phyloP scores from a whole-genome alignment of 30 jellyfish, hydroid and myxozoan genomes.

The Turritopsis dohrnii region DNA sequence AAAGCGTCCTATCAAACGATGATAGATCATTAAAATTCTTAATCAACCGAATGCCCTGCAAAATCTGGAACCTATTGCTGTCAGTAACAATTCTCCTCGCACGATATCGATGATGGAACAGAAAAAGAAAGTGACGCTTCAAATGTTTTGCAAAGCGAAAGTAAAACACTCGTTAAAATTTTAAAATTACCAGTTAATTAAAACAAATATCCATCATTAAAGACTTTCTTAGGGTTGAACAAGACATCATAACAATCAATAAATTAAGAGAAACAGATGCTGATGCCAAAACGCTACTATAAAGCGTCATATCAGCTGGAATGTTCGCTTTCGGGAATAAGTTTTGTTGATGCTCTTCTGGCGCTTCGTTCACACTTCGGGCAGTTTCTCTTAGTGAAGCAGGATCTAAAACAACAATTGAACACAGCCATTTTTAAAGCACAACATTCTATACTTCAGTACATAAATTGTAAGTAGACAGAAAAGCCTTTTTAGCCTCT shows the following conservation, averaged over 20 bases:
- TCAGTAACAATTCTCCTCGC: neutral
- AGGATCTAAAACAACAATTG: conserved; percentile 32
- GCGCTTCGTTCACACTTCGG: conserved; percentile 68
- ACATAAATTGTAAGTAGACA: neutral
- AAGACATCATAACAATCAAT: neutral
- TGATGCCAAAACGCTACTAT: neutral
- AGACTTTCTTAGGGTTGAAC: neutral
- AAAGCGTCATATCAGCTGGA: neutral
- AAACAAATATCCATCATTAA: neutral
- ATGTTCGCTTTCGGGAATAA: neutral
- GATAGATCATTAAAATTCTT: too few relatives aligned
- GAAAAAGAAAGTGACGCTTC: neutral
- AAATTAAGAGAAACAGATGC: neutral
- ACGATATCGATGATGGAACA: neutral
- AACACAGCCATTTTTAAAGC: neutral
- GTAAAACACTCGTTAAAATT: neutral
- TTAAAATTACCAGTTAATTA: neutral
- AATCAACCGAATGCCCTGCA: too few relatives aligned
- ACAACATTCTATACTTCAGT: neutral
- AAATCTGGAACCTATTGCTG: too few relatives aligned
- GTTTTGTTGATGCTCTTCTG: conserved; percentile 22
- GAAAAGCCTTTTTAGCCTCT: too few relatives aligned
- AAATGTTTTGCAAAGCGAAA: neutral
- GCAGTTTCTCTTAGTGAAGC: conserved; percentile 57
- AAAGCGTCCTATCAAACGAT: too few relatives aligned